A percentile compares a stretch with the other conserved stretches of the same genome.
Evolutionary conservation across 2,888 invertebrate genomes (phyloP).

Genomic region (Nesidiocoris tenuis): DNA sequence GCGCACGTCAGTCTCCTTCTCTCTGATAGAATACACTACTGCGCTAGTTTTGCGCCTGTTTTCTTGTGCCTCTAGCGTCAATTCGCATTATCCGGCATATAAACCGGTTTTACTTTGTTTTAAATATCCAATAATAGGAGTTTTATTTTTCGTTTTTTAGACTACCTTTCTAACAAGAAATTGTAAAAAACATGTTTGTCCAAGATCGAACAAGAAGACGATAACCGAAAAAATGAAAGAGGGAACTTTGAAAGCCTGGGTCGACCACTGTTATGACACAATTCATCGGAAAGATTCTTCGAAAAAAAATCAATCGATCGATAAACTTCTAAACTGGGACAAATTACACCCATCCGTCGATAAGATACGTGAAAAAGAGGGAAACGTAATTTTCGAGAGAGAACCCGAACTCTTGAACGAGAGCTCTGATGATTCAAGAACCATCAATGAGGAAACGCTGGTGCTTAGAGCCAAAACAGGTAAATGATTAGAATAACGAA

Average conservation of each 20-base stretch:
- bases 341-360: not conserved
- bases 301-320: not conserved
- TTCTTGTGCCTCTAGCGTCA: too few species aligned
- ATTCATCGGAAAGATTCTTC: not conserved
- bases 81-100: too few species aligned
- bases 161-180: too few species aligned
- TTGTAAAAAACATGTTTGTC: too few species aligned
- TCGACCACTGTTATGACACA: slow-evolving; percentile 24
- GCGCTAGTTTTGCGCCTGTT: too few species aligned
- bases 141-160: too few species aligned
- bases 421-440: not conserved
- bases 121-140: too few species aligned
- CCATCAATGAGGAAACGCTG: too few species aligned
- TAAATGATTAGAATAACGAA: not conserved
- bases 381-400: not conserved
- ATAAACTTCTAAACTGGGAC: slow-evolving; percentile 16
- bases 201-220: too few species aligned
- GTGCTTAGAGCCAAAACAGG: not conserved
- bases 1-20: too few species aligned
- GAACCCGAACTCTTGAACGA: not conserved
- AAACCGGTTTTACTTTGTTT: too few species aligned
- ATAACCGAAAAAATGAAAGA: slow-evolving; percentile 18
- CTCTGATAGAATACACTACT: too few species aligned
- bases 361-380: not conserved
- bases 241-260: slow-evolving; percentile 24